These are phyloP conservation scores for Haplochromis vanheusdeni DNA, from an alignment of 2,113 vertebrate species.

Conservation along the genomic window DNA sequence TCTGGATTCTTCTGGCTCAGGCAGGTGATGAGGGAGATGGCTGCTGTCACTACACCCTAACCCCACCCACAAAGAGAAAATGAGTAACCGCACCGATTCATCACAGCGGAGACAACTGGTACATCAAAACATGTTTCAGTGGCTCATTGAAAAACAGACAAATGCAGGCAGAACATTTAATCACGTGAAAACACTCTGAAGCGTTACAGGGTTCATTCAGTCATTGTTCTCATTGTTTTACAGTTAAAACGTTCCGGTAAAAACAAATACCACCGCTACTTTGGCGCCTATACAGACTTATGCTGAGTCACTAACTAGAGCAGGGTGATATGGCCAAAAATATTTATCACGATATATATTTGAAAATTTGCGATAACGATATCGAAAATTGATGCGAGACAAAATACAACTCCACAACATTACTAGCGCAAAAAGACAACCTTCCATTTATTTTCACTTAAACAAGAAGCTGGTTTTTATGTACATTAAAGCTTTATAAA, in stretches of 20 bases:
- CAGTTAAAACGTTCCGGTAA: not conserved
- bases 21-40: conserved; percentile 86
- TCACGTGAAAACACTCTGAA: not conserved
- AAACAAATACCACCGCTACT: not conserved
- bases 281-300: not conserved
- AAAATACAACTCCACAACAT: too few relatives aligned
- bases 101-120: not conserved
- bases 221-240: not conserved
- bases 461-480: too few relatives aligned
- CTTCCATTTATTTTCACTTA: too few relatives aligned
- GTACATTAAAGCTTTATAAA: too few relatives aligned
- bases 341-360: too few relatives aligned
- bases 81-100: not conserved
- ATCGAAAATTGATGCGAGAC: too few relatives aligned
- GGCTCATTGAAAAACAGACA: not conserved
- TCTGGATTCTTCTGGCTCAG: conserved; percentile 92
- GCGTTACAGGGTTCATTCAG: not conserved
- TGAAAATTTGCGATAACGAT: too few relatives aligned
- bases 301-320: too few relatives aligned
- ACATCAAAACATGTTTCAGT: not conserved
- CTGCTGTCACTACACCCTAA: conserved; percentile 89
- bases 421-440: too few relatives aligned
- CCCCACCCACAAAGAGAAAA: not conserved
- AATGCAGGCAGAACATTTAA: not conserved
- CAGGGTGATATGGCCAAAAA: too few relatives aligned